Base-by-base conservation (phyloP, 2,888 invertebrate genomes). In the Actias luna region DNA sequence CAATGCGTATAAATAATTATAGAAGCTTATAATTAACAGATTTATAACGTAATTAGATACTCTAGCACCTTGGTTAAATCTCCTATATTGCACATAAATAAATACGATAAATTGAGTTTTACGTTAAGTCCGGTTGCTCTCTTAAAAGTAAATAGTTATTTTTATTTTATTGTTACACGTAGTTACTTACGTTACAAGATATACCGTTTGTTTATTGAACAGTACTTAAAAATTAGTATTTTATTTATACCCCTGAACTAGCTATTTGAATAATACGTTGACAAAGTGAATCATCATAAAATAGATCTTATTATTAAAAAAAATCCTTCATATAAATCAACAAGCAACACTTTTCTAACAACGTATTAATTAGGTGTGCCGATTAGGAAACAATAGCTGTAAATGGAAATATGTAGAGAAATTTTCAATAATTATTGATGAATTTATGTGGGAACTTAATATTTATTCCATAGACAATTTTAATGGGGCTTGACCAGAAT, bases 261-360 rank as follows among this genome's bases (percentile, higher is more conserved):
- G 79, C 76, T 82, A 78, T 78, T 76, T 25, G 25, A 4, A 50
- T 50, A 25, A 12, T 78, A 77, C 77, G 82, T 83, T 80, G 76
- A 74, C 76, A 82, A 83, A 83, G 80, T 39, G 66, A 78, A 81
- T 79, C 75, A 77, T 75, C 83, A 78, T 88, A 16, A 87, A 85
- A 87, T 90, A 91, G 89, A 77, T 82, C 82, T 89, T 85, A 82
- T 82, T 25, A 50, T 22, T 18, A 46, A 46, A 76, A 79, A 83
- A 80, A 85, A 83, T 83, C 84, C 84, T 83, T 88, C 86, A 80
- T 85, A 79, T 87, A 83, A 86, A 85, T 85, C 87, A 90, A 92
- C 89, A 87, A 88, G 89, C 89, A 88, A 88, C 91, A 91, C 88
- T 89, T 89, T 91, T 90, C 83, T 89, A 89, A 90, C 84, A 86